phyloP scores from a whole-genome alignment of 2,113 vertebrate species.

The Pteropus alecto region DNA sequence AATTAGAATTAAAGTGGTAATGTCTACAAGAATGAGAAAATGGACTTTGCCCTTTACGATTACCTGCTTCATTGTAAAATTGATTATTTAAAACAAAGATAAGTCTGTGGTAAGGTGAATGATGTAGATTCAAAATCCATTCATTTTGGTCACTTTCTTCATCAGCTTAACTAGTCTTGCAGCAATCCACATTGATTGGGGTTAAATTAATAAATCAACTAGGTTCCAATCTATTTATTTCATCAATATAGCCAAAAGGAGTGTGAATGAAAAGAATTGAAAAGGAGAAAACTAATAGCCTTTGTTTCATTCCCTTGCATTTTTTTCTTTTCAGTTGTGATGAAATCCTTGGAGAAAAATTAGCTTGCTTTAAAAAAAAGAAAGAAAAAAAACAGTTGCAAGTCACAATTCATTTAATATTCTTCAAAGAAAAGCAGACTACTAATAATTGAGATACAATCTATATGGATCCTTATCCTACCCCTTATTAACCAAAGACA shows the following conservation, averaged over 20 bases:
- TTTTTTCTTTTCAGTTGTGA: not conserved
- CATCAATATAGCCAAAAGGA: slow-evolving; percentile 39
- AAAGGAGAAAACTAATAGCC: not conserved
- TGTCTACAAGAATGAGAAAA: slow-evolving; percentile 23
- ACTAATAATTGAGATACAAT: not conserved
- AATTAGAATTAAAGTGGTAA: slow-evolving; percentile 27
- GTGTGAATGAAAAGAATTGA: not conserved
- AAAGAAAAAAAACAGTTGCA: not conserved
- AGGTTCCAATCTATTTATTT: slow-evolving; percentile 49
- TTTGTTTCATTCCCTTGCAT: not conserved
- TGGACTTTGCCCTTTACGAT: slow-evolving; percentile 18
- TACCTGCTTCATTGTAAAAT: slow-evolving; percentile 30
- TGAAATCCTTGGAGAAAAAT: not conserved
- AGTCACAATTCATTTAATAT: not conserved
- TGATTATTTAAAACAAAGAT: slow-evolving; percentile 39
- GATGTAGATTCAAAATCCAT: slow-evolving; percentile 2
- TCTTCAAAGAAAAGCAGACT: not conserved
- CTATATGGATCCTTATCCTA: not conserved
- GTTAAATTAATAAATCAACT: slow-evolving; percentile 52
- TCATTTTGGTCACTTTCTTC: slow-evolving; percentile 29
- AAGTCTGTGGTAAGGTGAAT: slow-evolving; percentile 24
- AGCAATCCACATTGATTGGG: slow-evolving; percentile 30
- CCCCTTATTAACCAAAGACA: not conserved
- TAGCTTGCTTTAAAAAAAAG: not conserved
- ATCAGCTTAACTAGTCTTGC: slow-evolving; percentile 25